Evolutionary conservation across 2,113 vertebrate genomes (phyloP).

Genomic region (Oxyura jamaicensis): DNA sequence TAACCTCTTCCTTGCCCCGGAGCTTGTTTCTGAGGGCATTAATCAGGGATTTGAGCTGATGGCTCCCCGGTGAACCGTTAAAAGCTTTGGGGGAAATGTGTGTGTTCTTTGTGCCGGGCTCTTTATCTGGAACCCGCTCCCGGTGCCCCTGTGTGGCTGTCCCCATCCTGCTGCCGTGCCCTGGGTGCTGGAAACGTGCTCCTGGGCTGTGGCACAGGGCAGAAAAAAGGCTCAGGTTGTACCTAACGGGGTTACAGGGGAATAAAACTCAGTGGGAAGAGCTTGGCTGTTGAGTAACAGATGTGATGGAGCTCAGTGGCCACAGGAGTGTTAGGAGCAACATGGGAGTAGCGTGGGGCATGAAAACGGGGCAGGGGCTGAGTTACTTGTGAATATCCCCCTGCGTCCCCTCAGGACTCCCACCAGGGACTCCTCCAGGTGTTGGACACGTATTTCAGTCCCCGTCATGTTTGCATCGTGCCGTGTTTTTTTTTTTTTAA

Average conservation of each 20-base stretch:
- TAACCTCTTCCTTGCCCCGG: conserved; percentile 34
- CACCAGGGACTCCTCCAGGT: background rate
- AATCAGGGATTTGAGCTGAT: background rate
- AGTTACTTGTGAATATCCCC: rapidly evolving
- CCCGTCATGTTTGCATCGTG: rapidly evolving
- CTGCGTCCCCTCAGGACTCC: background rate
- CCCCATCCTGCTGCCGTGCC: background rate
- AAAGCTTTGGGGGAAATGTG: background rate
- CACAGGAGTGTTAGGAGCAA: background rate
- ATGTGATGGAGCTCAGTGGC: background rate
- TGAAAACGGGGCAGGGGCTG: background rate
- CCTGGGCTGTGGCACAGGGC: background rate
- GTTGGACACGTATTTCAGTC: background rate
- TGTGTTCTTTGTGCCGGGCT: background rate
- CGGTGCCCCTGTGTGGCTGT: background rate
- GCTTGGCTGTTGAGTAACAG: background rate
- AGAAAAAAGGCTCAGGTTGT: background rate
- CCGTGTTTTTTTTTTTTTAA: background rate
- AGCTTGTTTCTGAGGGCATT: background rate
- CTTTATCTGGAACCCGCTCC: background rate
- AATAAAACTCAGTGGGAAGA: background rate
- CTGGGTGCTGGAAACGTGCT: rapidly evolving
- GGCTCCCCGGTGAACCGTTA: background rate
- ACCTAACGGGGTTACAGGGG: background rate
- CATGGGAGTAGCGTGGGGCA: rapidly evolving